Conservation (phyloP, 53 echinoderm and acorn worm genomes). For the Holothuria leucospilota region DNA sequence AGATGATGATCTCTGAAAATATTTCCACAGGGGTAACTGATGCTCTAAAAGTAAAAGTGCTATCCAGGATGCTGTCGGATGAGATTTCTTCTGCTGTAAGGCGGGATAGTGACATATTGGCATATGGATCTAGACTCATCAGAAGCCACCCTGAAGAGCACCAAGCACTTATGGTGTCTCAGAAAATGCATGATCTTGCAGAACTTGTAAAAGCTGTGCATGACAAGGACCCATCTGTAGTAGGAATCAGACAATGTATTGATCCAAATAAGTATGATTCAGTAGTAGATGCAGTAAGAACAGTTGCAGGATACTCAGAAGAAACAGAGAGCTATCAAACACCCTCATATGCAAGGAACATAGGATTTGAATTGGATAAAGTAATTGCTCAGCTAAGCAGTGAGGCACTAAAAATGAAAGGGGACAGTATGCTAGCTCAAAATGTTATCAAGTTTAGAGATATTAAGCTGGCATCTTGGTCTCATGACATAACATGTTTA, state of each 20-base stretch:
- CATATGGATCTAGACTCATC: too few species aligned
- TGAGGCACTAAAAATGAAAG: conserved; percentile 14
- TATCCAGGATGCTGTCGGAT: conserved; percentile 40
- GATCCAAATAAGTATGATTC: too few species aligned
- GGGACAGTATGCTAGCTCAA: conserved; percentile 14
- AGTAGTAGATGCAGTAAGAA: conserved; percentile 48
- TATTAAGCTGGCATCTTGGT: too few species aligned
- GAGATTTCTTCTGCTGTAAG: conserved; percentile 37
- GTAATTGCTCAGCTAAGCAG: neutral
- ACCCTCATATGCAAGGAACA: too few species aligned
- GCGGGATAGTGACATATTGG: conserved; percentile 45
- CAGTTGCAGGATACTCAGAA: too few species aligned
- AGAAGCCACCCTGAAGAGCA: conserved; percentile 52
- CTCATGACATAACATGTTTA: too few species aligned
- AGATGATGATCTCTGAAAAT: conserved; percentile 58
- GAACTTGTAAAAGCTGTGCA: conserved; percentile 10
- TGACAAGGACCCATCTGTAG: conserved; percentile 8
- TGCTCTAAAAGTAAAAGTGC: too few species aligned
- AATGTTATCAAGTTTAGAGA: too few species aligned
- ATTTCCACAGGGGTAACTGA: neutral
- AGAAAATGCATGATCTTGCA: conserved; percentile 34
- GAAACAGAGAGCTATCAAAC: too few species aligned
- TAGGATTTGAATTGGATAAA: too few species aligned
- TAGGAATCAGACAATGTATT: too few species aligned
- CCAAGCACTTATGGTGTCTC: conserved; percentile 42